Evolutionary conservation across 2,797 vertebrate genomes (phyloP).

Genomic region (Ambastaia sidthimunki): DNA sequence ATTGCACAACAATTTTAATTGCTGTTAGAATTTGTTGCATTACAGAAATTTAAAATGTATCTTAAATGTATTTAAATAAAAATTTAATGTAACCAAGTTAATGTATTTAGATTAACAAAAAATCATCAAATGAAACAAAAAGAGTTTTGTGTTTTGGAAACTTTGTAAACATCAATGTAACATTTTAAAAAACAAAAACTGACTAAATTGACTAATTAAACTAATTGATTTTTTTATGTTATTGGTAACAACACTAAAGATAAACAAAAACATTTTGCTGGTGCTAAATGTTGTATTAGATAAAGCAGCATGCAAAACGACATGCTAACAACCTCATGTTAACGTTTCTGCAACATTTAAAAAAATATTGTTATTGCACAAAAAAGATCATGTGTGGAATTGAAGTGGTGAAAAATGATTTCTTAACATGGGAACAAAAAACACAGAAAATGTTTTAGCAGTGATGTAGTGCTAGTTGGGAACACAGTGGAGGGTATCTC

Average conservation of each 20-base stretch:
- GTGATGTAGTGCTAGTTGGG: not conserved
- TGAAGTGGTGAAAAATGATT: too few species aligned
- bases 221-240: not conserved
- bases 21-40: not conserved
- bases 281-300: not conserved
- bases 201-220: too few species aligned
- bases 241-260: not conserved
- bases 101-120: too few species aligned
- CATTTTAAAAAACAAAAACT: too few species aligned
- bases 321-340: not conserved
- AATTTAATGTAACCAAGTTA: too few species aligned
- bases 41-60: not conserved
- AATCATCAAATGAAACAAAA: too few species aligned
- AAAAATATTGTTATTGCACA: too few species aligned
- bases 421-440: not conserved
- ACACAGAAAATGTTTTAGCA: not conserved
- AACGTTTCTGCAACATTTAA: not conserved
- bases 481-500: not conserved
- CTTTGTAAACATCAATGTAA: not conserved
- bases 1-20: constrained; percentile 5
- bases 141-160: not conserved
- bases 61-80: too few species aligned
- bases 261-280: not conserved
- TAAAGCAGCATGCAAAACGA: too few species aligned
- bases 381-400: too few species aligned